Evolutionary conservation across 2,113 vertebrate species (phyloP).

Genomic region (Rhea pennata): DNA sequence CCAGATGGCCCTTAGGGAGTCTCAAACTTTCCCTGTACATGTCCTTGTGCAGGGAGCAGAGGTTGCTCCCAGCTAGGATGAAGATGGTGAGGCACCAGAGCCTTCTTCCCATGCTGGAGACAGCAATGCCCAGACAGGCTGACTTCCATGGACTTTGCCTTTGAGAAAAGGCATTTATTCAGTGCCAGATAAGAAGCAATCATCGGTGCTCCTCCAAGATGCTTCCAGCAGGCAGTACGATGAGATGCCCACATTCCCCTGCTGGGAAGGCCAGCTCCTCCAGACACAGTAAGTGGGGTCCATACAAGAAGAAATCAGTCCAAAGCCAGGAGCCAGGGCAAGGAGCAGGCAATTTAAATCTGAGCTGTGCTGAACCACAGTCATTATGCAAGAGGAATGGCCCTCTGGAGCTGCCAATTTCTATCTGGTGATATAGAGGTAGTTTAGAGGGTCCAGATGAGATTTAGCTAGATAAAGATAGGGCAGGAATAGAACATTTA

Average conservation of each 20-base stretch:
- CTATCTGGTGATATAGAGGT: not conserved
- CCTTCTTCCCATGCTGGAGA: not conserved
- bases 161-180: not conserved
- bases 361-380: not conserved
- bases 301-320: not conserved
- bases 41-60: rapidly evolving
- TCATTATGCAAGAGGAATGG: not conserved
- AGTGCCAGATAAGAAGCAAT: not conserved
- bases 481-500: not conserved
- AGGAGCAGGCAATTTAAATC: not conserved
- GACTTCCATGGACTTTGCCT: not conserved
- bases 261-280: not conserved
- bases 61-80: not conserved
- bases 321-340: not conserved
- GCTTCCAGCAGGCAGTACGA: rapidly evolving
- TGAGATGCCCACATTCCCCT: not conserved
- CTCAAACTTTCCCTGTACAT: not conserved
- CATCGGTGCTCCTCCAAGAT: not conserved
- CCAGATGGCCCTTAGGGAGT: rapidly evolving
- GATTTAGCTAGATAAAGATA: not conserved
- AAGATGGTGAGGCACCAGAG: not conserved
- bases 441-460: not conserved
- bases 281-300: not conserved
- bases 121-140: not conserved
- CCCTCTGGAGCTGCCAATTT: not conserved